Evolutionary conservation across 1,140 invertebrate species (phyloP).

Genomic region (Ericerus pela): DNA sequence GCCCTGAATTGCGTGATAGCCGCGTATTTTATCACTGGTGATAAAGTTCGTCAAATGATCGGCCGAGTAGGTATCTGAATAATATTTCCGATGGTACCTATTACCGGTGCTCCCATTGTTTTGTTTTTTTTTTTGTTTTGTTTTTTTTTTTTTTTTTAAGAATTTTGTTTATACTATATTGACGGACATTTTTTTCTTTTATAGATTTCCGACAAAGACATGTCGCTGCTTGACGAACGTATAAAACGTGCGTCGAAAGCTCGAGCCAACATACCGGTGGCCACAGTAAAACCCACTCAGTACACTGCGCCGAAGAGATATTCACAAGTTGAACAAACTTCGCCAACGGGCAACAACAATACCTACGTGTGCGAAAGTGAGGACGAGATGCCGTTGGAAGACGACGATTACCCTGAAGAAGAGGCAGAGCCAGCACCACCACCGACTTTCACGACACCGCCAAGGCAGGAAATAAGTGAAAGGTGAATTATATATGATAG

Average conservation of each 20-base stretch:
- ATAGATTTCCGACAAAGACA: constrained; percentile 84
- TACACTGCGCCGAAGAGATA: background rate
- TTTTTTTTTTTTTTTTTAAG: too few species aligned
- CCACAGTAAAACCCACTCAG: constrained; percentile 23
- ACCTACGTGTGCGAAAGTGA: background rate
- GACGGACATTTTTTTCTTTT: constrained; percentile 15
- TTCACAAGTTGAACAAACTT: background rate
- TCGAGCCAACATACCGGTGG: constrained; percentile 29
- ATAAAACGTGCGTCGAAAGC: constrained; percentile 76
- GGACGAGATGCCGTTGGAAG: constrained; percentile 14
- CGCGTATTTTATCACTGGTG: constrained; percentile 79
- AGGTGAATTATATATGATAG: too few species aligned
- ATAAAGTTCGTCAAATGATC: constrained; percentile 30
- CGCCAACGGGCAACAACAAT: background rate
- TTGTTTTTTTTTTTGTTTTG: too few species aligned
- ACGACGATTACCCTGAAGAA: constrained; percentile 13
- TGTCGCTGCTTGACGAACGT: constrained; percentile 81
- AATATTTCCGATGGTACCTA: too few species aligned
- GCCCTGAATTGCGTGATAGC: constrained; percentile 86
- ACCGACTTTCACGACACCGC: background rate
- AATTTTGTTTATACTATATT: too few species aligned
- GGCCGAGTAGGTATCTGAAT: background rate
- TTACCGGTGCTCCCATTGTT: too few species aligned
- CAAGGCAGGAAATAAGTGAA: background rate
- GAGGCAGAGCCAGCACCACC: background rate